Evolutionary conservation across 2,888 invertebrate species (phyloP), one percentile per base, ranked within the genome.

Genomic region (Archips crataeganus): DNA sequence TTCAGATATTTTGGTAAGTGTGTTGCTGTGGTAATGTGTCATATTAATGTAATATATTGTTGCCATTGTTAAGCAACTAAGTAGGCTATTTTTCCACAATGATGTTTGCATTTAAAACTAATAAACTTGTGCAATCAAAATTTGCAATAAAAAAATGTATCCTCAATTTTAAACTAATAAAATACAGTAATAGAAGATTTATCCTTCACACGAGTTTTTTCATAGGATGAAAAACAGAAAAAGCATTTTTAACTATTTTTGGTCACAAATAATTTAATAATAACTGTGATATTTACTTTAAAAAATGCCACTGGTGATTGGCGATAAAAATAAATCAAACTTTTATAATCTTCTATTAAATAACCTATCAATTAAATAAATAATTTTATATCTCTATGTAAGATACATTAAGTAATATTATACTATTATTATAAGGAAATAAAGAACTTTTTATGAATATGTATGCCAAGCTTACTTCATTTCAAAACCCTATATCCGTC

Each of bases 221-320:
- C 6, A 78, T 83, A 85, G 77, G 80, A 67, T 83, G 82, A 82
- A 82, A 79, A 84, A 84, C 75, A 77, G 76, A 81, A 82, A 79
- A 79, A 79, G 82, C 81, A 82, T 83, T 86, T 87, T 86, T 86
- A 86, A 85, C 86, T 87, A 85, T 85, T 83, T 89, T 92, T 87
- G 89, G 89, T 93, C 93, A 93, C 91, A 93, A 91, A 89, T 90
- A 91, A 90, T 92, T 90, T 92, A 91, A 91, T 90, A 87, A 91
- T 89, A 93, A 93, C 94, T 94, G 94, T 94, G 94, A 94, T 94
- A 94, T 93, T 94, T 94, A 92, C 92, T 93, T 93, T 92, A 93
- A 87, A 88, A 54, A 87, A 87, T 89, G 92, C 93, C 93, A 89
- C 83, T 76, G 80, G 79, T 81, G 76, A 87, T 85, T 90, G 93